phyloP scores from a whole-genome alignment of 2,888 invertebrate species.

The Cantharis rufa region DNA sequence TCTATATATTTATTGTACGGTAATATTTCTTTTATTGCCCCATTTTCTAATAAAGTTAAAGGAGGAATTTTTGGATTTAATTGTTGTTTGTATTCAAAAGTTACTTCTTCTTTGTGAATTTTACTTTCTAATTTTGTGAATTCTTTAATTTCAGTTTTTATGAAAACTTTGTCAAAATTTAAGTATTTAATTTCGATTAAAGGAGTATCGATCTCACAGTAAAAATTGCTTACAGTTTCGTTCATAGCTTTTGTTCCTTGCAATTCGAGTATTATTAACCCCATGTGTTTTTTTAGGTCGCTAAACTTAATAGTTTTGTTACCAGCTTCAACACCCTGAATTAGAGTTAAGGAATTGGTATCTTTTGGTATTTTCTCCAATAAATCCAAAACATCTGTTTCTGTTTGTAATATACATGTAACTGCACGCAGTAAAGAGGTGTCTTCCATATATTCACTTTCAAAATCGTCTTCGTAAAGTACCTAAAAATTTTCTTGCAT shows the following conservation, averaged over 20 bases:
- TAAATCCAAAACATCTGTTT: slow-evolving; percentile 53
- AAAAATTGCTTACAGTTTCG: slow-evolving; percentile 47
- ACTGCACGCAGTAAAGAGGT: slow-evolving; percentile 58
- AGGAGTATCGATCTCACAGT: slow-evolving; percentile 58
- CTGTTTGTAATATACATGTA: slow-evolving; percentile 60
- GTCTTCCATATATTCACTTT: slow-evolving; percentile 49
- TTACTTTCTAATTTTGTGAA: slow-evolving; percentile 55
- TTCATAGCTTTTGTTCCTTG: slow-evolving; percentile 58
- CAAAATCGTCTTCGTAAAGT: slow-evolving; percentile 52
- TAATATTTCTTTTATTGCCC: slow-evolving; percentile 60
- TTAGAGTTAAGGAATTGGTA: slow-evolving; percentile 60
- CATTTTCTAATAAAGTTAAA: slow-evolving; percentile 48
- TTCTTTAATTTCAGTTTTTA: slow-evolving; percentile 47
- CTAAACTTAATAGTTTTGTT: slow-evolving; percentile 56
- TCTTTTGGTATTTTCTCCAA: slow-evolving; percentile 57
- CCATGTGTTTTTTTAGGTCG: slow-evolving; percentile 56
- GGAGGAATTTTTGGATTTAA: slow-evolving; percentile 45
- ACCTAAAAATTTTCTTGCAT: slow-evolving; percentile 45
- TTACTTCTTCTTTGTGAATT: slow-evolving; percentile 46
- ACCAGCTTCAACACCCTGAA: slow-evolving; percentile 61
- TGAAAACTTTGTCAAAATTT: slow-evolving; percentile 58
- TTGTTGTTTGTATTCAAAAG: slow-evolving; percentile 51
- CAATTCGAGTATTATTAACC: slow-evolving; percentile 64
- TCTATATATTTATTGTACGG: slow-evolving; percentile 68
- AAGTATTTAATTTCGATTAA: slow-evolving; percentile 57